Evolutionary conservation across 1,140 invertebrate genomes (phyloP).

Genomic region (Oryctes rhinoceros): DNA sequence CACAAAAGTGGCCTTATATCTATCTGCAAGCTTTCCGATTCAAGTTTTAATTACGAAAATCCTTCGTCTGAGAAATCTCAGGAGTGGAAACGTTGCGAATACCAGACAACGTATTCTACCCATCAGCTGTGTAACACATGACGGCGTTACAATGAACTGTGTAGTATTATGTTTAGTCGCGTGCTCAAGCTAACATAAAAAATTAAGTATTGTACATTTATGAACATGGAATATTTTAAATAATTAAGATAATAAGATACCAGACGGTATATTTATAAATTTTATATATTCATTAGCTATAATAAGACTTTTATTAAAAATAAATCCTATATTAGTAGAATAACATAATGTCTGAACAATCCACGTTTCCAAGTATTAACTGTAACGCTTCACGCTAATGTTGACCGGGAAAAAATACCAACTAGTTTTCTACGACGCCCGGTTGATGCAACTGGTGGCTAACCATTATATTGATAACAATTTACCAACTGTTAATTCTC

Average conservation of each 20-base stretch:
- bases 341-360: too few relatives aligned
- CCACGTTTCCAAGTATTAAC: too few relatives aligned
- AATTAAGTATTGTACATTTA: neutral
- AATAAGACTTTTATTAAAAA: neutral
- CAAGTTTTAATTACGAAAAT: neutral
- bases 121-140: constrained; percentile 21
- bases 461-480: too few relatives aligned
- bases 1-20: too few relatives aligned
- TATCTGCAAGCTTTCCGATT: too few relatives aligned
- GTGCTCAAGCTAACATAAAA: neutral
- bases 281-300: constrained; percentile 5
- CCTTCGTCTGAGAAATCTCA: neutral
- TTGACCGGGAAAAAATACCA: too few relatives aligned
- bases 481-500: too few relatives aligned
- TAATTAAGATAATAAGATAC: constrained; percentile 17
- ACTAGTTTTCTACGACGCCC: too few relatives aligned
- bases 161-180: neutral
- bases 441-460: too few relatives aligned
- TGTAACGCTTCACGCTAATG: too few relatives aligned
- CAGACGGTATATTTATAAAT: neutral
- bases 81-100: neutral
- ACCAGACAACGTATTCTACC: neutral
- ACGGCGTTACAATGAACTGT: constrained; percentile 10
- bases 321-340: too few relatives aligned
- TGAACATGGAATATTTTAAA: constrained; percentile 5